phyloP scores from a whole-genome alignment of 2,113 vertebrate species.

The Deroptyus accipitrinus region DNA sequence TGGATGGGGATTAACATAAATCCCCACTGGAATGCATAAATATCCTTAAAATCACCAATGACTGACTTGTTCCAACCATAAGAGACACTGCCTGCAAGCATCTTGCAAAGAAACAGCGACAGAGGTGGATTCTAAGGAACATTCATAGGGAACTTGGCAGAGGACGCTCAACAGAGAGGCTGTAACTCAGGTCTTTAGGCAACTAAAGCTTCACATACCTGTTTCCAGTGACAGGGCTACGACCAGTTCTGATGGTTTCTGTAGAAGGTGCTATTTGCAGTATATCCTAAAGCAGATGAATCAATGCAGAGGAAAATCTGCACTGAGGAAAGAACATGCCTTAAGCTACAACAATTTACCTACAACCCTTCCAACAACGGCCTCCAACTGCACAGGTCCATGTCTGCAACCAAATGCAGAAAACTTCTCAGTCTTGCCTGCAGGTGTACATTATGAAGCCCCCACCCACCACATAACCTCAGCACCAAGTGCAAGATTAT shows the following conservation, averaged over 20 bases:
- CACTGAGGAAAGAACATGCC: neutral
- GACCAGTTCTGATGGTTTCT: neutral
- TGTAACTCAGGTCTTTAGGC: rapidly evolving
- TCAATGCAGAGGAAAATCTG: neutral
- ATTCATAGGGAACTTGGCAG: neutral
- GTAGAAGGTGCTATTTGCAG: neutral
- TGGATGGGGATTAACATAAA: neutral
- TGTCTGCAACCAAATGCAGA: neutral
- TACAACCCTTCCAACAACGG: neutral
- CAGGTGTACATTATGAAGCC: neutral
- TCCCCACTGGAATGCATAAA: neutral
- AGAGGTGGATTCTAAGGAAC: neutral
- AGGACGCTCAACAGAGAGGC: neutral
- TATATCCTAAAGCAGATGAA: neutral
- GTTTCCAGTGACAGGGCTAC: neutral
- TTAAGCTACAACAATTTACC: neutral
- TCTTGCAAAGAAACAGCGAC: neutral
- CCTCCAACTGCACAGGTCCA: neutral
- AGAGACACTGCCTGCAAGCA: neutral
- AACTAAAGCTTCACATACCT: neutral
- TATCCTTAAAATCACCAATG: neutral
- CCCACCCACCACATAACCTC: neutral
- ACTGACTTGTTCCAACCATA: rapidly evolving
- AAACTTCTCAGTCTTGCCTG: neutral
- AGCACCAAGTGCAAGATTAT: neutral